Percentiles rank a stretch among this genome's conserved stretches.
Conservation (phyloP, 2,113 vertebrate species). For the Mohoua ochrocephala region DNA sequence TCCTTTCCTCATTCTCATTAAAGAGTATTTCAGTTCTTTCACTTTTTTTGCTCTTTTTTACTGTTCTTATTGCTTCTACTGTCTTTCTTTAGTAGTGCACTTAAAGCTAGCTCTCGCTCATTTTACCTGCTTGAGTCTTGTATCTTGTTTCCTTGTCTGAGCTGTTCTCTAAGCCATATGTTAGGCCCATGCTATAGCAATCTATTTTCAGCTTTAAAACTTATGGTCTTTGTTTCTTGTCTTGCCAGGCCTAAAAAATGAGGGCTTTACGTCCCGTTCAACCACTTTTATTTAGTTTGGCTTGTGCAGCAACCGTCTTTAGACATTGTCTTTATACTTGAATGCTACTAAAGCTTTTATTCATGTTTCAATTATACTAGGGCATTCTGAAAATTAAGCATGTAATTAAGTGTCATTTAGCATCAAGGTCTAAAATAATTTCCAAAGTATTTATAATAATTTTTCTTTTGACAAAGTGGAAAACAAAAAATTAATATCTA, state of each 20-base stretch:
- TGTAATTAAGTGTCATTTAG: neutral
- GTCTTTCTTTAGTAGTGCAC: neutral
- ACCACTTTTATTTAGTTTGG: neutral
- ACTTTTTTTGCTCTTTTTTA: neutral
- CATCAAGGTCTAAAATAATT: neutral
- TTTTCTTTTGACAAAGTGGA: neutral
- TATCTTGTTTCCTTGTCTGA: neutral
- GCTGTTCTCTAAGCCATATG: neutral
- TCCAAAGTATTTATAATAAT: neutral
- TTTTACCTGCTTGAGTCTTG: neutral
- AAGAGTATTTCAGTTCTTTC: neutral
- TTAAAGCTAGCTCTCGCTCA: neutral
- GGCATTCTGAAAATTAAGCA: neutral
- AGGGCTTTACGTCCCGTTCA: neutral
- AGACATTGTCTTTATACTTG: neutral
- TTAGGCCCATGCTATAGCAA: neutral
- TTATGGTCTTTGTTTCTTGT: neutral
- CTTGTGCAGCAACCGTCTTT: neutral
- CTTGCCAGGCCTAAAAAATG: neutral
- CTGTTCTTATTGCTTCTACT: neutral
- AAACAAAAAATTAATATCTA: neutral
- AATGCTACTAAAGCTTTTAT: neutral
- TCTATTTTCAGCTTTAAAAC: neutral
- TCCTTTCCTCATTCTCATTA: neutral
- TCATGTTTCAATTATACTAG: neutral